Percentiles rank a stretch among this genome's conserved stretches.
Conservation (phyloP, 2,888 invertebrate genomes). For the Chrysodeixis includens region DNA sequence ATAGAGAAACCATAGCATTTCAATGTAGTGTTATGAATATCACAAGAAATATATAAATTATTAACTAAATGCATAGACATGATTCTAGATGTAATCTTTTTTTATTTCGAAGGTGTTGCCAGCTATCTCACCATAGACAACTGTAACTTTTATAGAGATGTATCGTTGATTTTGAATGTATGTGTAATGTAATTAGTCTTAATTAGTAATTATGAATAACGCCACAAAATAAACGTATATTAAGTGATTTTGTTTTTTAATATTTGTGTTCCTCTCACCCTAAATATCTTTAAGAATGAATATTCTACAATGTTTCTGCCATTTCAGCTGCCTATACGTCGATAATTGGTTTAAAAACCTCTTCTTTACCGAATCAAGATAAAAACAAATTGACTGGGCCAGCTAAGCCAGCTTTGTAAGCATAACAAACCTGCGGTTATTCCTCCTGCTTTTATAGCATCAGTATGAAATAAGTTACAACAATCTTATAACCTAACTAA, state of each 20-base stretch:
- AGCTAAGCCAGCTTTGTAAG: no score
- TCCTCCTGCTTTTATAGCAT: no score
- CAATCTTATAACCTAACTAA: no score
- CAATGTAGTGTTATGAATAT: neutral
- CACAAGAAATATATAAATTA: conserved; percentile 2
- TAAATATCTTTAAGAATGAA: neutral
- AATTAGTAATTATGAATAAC: conserved; percentile 65
- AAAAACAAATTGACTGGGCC: no score
- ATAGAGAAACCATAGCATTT: neutral
- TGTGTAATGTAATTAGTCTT: conserved; percentile 60
- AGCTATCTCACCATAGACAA: conserved; percentile 35
- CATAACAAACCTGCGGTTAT: no score
- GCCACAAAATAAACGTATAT: conserved; percentile 73
- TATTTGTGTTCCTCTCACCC: conserved; percentile 23
- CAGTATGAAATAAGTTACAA: no score
- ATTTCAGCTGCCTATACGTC: no score
- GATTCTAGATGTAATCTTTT: conserved; percentile 8
- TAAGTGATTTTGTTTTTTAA: conserved; percentile 54
- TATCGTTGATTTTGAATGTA: conserved; percentile 57
- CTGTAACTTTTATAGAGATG: conserved; percentile 52
- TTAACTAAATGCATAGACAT: neutral
- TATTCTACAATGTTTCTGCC: no score
- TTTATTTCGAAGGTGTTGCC: conserved; percentile 40
- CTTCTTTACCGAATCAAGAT: no score
- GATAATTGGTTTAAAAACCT: no score